Percentiles rank a stretch among this genome's conserved stretches.
These are phyloP conservation scores for Camponotus fellah DNA, from an alignment of 2,888 invertebrate species.

Conservation along the genomic window DNA sequence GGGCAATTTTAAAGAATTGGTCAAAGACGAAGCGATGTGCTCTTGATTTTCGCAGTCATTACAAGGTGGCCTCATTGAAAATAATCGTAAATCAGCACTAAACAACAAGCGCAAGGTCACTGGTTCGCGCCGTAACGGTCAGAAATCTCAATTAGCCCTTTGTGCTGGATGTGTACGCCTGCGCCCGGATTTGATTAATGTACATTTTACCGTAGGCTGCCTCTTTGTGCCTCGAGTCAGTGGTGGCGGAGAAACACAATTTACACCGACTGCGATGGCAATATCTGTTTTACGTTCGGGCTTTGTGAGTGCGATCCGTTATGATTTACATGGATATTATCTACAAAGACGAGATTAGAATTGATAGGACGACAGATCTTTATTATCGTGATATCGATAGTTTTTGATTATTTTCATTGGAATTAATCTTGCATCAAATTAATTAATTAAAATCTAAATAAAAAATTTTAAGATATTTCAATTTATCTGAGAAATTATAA, in stretches of 20 bases:
- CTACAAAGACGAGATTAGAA: conserved; percentile 47
- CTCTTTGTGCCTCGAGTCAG: conserved; percentile 68
- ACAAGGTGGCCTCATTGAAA: conserved; percentile 56
- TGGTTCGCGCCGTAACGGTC: conserved; percentile 42
- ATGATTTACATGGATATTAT: conserved; percentile 60
- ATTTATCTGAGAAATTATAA: background rate
- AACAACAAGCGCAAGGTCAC: conserved; percentile 73
- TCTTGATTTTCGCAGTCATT: background rate
- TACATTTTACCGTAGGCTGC: conserved; percentile 67
- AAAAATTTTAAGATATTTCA: background rate
- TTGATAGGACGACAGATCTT: conserved; percentile 27
- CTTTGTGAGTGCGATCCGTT: conserved; percentile 61
- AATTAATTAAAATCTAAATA: background rate
- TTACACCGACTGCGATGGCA: conserved; percentile 62
- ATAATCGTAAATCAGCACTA: conserved; percentile 73
- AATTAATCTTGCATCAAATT: no score
- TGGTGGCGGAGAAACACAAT: conserved; percentile 71
- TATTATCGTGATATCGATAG: conserved; percentile 13
- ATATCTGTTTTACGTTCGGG: conserved; percentile 63
- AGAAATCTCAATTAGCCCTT: conserved; percentile 77
- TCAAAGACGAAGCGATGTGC: background rate
- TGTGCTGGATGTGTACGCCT: conserved; percentile 60
- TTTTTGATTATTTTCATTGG: background rate
- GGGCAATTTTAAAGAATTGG: background rate
- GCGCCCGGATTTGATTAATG: conserved; percentile 74